Base-by-base conservation (phyloP, 1,140 invertebrate species). In the Eriocheir sinensis region DNA sequence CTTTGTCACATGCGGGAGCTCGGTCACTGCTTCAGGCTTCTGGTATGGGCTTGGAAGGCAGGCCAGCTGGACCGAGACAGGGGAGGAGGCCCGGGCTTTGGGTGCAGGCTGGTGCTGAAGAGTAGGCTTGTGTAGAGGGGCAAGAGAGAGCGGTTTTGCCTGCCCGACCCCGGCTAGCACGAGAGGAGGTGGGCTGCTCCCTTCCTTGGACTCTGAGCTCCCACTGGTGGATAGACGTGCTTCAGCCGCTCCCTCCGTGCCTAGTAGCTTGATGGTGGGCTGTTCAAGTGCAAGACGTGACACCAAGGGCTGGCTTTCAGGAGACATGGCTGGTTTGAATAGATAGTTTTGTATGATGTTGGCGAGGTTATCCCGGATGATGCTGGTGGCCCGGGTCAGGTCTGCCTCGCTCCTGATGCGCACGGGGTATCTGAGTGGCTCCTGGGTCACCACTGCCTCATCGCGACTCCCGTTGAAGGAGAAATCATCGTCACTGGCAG, bases 271-370 rank as follows among this genome's bases (percentile, higher is more conserved):
- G 9, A 93, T 53, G 41, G 86, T 93, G 27, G 93, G 93, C 86
- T 88, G 48, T 27, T 93, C 83, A 44, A 60, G n/a, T n/a, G 34
- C n/a, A 30, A 91, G 32, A 9, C 38, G 83, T 21, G 93, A 81
- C 38, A 53, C 38, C 8, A 91, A 40, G 48, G 80, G 80, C 3
- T 94, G 93, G 60, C 32, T 60, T 30, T 91, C 93, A 30, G 93
- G 86, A 27, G 93, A 91, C 6, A 44, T 86, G 79, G 44, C 81
- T 17, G 89, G 80, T 48, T 94, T 94, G 72, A 95, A 91, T 27
- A 96, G 88, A 34, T 96, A 96, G 40, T 95, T 96, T 79, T 96
- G 94, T 32, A 96, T 92, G 83, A 96, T 96, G 81, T 96, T 96
- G 21, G 95, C 95, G 17, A 96, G 81, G 53, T 96, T 96, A 36